These are phyloP conservation scores for Dynastes tityus DNA, from an alignment of 2,888 invertebrate genomes.

Conservation along the genomic window DNA sequence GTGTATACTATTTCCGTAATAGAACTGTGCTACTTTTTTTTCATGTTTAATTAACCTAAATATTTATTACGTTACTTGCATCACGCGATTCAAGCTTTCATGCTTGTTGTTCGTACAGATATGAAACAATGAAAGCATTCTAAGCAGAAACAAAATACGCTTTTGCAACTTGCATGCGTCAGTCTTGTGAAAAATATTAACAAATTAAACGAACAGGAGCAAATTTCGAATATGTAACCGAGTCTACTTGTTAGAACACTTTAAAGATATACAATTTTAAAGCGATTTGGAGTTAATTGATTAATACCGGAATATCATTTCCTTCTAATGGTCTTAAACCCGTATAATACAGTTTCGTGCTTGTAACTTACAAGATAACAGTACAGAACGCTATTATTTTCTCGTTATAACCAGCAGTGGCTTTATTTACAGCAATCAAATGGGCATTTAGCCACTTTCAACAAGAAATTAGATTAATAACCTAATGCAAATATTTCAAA, in stretches of 20 bases:
- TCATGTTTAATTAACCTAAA: slow-evolving; percentile 34
- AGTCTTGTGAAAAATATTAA: no score
- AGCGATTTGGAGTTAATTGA: slow-evolving; percentile 5
- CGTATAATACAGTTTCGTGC: background rate
- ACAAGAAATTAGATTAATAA: background rate
- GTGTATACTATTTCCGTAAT: slow-evolving; percentile 30
- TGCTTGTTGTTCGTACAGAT: no score
- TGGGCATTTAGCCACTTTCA: background rate
- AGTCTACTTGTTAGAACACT: background rate
- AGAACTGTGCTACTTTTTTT: slow-evolving; percentile 20
- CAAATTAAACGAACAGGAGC: no score
- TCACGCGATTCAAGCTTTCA: slow-evolving; percentile 4
- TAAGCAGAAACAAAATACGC: no score
- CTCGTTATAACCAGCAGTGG: background rate
- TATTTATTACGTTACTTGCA: slow-evolving; percentile 9
- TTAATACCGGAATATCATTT: slow-evolving; percentile 15
- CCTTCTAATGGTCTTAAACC: background rate
- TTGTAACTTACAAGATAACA: background rate
- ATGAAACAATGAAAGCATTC: no score
- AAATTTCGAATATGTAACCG: no score
- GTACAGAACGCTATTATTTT: slow-evolving; percentile 17
- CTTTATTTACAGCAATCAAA: slow-evolving; percentile 1
- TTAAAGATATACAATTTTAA: slow-evolving; percentile 5
- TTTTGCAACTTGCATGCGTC: no score
- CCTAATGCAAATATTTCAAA: background rate